These are phyloP conservation scores for Peromyscus eremicus DNA, from an alignment of 2,797 vertebrate genomes.

Conservation along the genomic window DNA sequence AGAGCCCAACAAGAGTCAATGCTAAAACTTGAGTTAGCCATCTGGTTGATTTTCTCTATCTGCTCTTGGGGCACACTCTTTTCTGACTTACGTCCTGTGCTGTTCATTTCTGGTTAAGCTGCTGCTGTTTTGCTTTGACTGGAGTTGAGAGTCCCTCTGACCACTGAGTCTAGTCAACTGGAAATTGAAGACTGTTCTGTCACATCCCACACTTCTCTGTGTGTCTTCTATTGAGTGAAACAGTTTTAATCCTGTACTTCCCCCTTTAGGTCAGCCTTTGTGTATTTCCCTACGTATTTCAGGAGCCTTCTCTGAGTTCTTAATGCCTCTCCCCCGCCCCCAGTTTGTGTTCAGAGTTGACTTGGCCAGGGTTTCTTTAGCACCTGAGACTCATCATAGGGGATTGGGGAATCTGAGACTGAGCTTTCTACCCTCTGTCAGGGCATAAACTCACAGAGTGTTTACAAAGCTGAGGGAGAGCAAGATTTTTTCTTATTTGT, in stretches of 20 bases:
- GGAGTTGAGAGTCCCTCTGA: neutral
- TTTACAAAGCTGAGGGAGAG: neutral
- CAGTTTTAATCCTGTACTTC: neutral
- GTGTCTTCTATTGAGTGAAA: neutral
- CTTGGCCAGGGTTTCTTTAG: neutral
- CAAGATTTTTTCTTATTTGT: neutral
- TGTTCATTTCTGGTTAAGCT: neutral
- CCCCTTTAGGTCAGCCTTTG: neutral
- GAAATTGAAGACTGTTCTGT: neutral
- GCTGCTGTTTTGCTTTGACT: conserved; percentile 9
- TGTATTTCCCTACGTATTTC: neutral
- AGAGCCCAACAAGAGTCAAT: conserved; percentile 70
- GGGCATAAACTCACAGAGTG: neutral
- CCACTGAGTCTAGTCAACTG: neutral
- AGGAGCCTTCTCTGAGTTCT: conserved; percentile 21
- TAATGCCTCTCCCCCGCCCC: fast-evolving
- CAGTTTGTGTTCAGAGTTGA: neutral
- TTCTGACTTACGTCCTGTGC: neutral
- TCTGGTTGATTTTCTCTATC: conserved; percentile 54
- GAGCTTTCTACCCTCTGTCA: neutral
- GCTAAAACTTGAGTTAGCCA: conserved; percentile 54
- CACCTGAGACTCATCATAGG: neutral
- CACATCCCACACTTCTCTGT: neutral
- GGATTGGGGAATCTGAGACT: neutral
- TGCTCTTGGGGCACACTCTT: conserved; percentile 36